Base-by-base conservation (phyloP, 2,113 vertebrate species). In the Carassius gibelio region DNA sequence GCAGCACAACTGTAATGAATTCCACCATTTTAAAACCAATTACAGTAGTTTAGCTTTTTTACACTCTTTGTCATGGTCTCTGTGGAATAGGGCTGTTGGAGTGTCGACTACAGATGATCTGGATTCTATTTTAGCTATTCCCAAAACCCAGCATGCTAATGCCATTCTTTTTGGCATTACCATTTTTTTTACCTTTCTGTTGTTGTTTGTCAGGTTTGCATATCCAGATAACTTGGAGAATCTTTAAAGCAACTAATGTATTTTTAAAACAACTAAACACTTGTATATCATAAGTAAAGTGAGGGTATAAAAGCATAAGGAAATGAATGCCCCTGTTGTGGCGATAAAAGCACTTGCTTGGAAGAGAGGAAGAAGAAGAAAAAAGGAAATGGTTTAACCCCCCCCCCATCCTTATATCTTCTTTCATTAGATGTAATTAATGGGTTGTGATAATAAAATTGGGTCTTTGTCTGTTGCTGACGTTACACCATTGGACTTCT, bases 11-110 rank as follows among this genome's bases (percentile, higher is more conserved):
- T 89, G 90, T 94, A 94, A 94, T 94, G 93, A 95, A 94, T 94
- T 94, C 92, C 93, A 94, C 94, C 93, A 93, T 94, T 95, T 94
- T 93, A 93, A 95, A 94, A 92, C 93, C 93, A 95, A 94, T 95
- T 95, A 94, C 93, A 90, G 92, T 92, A 93, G 92, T 93, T 94
- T 90, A 89, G 84, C 88, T 86, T 91, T 90, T 91, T 87, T 88
- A 78, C 88, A 26, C 87, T 88, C 77, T 88, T 85, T 90, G 92
- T 92, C 88, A 45, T 85, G 74, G 83, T 92, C 94, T 95, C 94
- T 86, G 88, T 91, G 93, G 93, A 93, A 90, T 90, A 85, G 83
- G 82, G 76, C 78, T 85, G 92, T 83, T 89, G 90, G 87, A 87
- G 84, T 89, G 90, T 92, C 55, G 90, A 91, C 89, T 90, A 85